Evolutionary conservation across 2,797 vertebrate genomes (phyloP), one percentile per base, ranked within the genome.

Genomic region (Cryptoprocta ferox): DNA sequence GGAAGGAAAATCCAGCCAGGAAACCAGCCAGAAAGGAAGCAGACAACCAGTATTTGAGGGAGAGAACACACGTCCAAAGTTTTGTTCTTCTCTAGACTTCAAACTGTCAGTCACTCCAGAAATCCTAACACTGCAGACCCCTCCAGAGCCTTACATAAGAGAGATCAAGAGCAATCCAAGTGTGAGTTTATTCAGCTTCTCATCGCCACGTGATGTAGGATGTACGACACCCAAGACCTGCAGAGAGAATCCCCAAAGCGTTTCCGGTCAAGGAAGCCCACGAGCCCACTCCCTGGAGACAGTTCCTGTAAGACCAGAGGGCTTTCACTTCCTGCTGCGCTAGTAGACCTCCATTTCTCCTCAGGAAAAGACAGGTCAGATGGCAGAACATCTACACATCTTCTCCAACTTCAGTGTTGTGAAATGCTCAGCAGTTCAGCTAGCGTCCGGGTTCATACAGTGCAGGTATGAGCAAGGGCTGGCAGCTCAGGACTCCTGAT

Each of bases 121-220:
- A 87, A 78, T 1, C 0, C 16, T 13, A 42, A 56, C 12, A 26
- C 16, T 0, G 0, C 0, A 0, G 11, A 3, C 18, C 16, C 78
- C 86, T 70, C 21, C 1, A 5, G 76, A 53, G 45, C 28, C 80
- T 82, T 6, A 0, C 8, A 10, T 0, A n/a, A 66, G 65, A 32
- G n/a, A 79, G 73, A 76, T 16, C 1, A 5, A 71, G 73, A 86
- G n/a, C 37, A 13, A 63, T 30, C 37, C 61, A 13, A 42, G n/a
- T 42, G 42, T 35, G 68, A 92, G 65, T 42, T 37, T 12, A 80
- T 8, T 70, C 21, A 24, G 42, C 70, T 53, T 68, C 83, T 87
- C 6, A 7, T 13, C 37, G 0, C 45, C 61, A 21, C 16, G 4
- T 1, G 12, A 59, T 5, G 21, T 0, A 24, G 83, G 7, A 19